Base-by-base conservation (phyloP, 2,797 vertebrate genomes). In the Myiotriccus ornatus region DNA sequence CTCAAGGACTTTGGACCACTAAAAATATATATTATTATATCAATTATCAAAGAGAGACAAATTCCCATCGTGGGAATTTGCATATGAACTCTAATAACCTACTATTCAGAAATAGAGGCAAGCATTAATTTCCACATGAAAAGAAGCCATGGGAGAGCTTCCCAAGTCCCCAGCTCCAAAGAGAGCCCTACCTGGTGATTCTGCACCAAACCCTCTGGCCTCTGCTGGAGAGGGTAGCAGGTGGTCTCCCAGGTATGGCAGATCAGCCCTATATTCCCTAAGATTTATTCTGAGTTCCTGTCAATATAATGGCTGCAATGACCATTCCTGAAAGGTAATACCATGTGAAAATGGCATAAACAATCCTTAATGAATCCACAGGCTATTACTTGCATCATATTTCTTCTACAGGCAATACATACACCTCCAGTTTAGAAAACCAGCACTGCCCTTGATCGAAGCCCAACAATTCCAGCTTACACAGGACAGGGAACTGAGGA, bases 31-130 rank as follows among this genome's bases (percentile, higher is more conserved):
- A 74, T 93, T 91, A 93, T 95, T 95, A 82, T 91, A 96, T 92
- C 93, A 92, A 94, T 96, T 94, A 97, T 96, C 95, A 94, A 86
- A 95, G 60, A 94, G 74, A 96, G 81, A 87, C 68, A 80, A 94
- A 94, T 90, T 91, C 86, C 81, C 77, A 89, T 87, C 86, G 30
- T 85, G 84, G 78, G 85, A 89, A 93, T 96, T 95, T 91, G 90
- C 90, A 96, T 92, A 68, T 0, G 8, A 89, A 94, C 93, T 95
- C 81, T 75, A 96, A 96, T 90, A 94, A 91, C 91, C 91, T 78
- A 39, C 88, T 84, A 67, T 80, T 95, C 94, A 94, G 81, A 94
- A 94, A 93, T 2, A 94, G 91, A 94, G 95, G 77, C 77, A 77
- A 91, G 68, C 78, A 92, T 89, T 95, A 82, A 96, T 94, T 94